These are phyloP conservation scores for Chondrosia reniformis DNA, from an alignment of 37 sponge, comb jelly and placozoan genomes.

Conservation along the genomic window DNA sequence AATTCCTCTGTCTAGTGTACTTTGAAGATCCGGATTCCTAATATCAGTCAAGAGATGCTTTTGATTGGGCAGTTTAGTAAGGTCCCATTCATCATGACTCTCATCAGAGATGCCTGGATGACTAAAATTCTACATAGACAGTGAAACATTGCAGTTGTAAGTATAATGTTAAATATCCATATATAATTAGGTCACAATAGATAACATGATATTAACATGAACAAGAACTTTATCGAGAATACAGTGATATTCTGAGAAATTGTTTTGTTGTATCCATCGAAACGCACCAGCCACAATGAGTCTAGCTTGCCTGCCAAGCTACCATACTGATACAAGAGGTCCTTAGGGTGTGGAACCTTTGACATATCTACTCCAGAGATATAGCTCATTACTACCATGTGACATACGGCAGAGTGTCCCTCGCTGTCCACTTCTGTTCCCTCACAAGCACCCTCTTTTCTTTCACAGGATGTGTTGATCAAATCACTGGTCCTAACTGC, in stretches of 20 bases:
- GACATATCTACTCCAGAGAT: not conserved
- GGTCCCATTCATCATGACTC: slow-evolving; percentile 11
- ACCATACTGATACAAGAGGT: not conserved
- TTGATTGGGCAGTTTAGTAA: not conserved
- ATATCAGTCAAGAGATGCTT: not conserved
- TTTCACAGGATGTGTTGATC: not conserved
- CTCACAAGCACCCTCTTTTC: not conserved
- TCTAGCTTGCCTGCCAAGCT: slow-evolving; percentile 7
- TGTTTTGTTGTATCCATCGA: not conserved
- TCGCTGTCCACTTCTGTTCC: no score
- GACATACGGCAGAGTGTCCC: no score
- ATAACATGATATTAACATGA: not conserved
- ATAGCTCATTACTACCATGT: not conserved
- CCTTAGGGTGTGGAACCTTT: not conserved
- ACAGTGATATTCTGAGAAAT: not conserved
- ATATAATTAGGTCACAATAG: not conserved
- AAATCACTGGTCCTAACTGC: not conserved
- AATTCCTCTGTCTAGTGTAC: not conserved
- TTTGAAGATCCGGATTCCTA: not conserved
- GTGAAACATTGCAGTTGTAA: not conserved
- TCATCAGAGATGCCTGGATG: slow-evolving; percentile 2
- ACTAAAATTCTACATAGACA: not conserved
- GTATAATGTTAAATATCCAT: no score
- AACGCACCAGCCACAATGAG: slow-evolving; percentile 14
- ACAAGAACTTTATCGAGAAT: not conserved